These are phyloP conservation scores for Cephalotes varians DNA, from an alignment of 2,888 invertebrate species.

Conservation along the genomic window DNA sequence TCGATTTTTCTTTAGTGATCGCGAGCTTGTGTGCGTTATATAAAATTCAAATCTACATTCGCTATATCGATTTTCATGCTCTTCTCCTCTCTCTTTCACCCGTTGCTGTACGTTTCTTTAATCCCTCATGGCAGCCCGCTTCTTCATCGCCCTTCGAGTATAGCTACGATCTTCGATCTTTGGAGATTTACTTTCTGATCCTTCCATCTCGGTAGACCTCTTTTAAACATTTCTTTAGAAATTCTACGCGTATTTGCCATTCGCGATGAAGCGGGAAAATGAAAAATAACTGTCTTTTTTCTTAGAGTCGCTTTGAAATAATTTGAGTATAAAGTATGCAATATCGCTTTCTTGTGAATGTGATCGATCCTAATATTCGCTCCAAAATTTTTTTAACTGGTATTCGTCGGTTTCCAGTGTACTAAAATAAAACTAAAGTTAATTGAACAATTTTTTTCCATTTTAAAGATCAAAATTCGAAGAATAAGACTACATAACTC, in stretches of 20 bases:
- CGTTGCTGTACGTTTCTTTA: not conserved
- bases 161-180: constrained; percentile 22
- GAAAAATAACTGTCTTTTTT: not conserved
- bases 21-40: constrained; percentile 7
- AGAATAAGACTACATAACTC: too few species aligned
- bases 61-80: constrained; percentile 11
- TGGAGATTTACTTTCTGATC: constrained; percentile 13
- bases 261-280: not conserved
- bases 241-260: constrained; percentile 10
- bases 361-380: too few species aligned
- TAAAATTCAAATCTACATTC: constrained; percentile 35
- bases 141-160: not conserved
- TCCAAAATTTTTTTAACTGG: too few species aligned
- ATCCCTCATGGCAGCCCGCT: not conserved
- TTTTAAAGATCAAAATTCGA: too few species aligned
- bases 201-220: not conserved
- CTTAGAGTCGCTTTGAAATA: not conserved
- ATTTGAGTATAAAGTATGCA: constrained; percentile 26
- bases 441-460: too few species aligned
- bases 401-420: too few species aligned
- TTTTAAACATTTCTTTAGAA: not conserved
- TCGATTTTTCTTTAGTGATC: not conserved
- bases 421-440: too few species aligned
- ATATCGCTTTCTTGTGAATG: not conserved
- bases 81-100: not conserved